Base-by-base conservation (phyloP, 2,888 invertebrate species). In the Hypomecis atomaria region DNA sequence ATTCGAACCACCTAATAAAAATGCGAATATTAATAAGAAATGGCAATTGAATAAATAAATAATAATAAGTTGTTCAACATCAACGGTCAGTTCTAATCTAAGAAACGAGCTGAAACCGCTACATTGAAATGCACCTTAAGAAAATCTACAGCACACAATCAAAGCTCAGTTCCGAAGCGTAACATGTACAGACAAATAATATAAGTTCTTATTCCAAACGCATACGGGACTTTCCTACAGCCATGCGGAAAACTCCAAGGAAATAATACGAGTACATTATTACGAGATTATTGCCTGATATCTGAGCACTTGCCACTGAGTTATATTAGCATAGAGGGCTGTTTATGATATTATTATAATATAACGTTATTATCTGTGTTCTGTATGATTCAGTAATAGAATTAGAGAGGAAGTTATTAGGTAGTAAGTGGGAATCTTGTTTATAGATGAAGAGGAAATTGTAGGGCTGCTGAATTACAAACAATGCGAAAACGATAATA, bases 261-360 rank as follows among this genome's bases (percentile, higher is more conserved):
- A 66, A 70, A 69, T 66, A 68, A 52, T 57, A 66, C 62, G 65
- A 45, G 55, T 33, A 56, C 40, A 47, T 56, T 72, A 69, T 66
- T 67, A 67, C 50, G 57, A 45, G 60, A 71, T 70, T 71, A 72
- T 72, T 65, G 67, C 69, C 59, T 49, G 59, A 66, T 62, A 59
- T 47, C 48, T 56, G 36, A 59, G 63, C 69, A 71, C 72, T 72
- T 71, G 64, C 67, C 68, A 50, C 59, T 67, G 69, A 65, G 69
- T 69, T 72, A 70, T 72, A 67, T 71, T 69, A 72, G 67, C 67
- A 72, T 69, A 69, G 61, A 62, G 63, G 59, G 62, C 47, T 60
- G 56, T 68, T 70, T 68, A 71, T 50, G 56, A 34, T 59, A 59
- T 45, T 52, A 52, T 52, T 52, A 52, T 56, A 64, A 68, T 67